Evolutionary conservation across 2,113 vertebrate species (phyloP), one percentile per base, ranked within the genome.

Genomic region (Acrocephalus kingi): DNA sequence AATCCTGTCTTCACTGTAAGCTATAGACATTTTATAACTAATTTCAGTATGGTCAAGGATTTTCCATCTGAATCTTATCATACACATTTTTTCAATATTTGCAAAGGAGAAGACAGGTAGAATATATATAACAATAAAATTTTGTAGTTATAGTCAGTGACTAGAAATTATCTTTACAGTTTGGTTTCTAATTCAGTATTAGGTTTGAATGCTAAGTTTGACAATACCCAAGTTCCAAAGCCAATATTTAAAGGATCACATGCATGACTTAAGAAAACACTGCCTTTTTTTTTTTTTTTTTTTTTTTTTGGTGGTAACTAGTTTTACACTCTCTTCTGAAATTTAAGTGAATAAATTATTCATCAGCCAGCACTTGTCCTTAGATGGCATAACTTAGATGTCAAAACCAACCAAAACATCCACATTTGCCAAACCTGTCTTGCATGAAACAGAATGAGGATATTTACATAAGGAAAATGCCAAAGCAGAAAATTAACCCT

Each of bases 291-390:
- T 10, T 35, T 43, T 56, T 15, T 89, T 86, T 80, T 27, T n/a
- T n/a, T n/a, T n/a, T n/a, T n/a, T n/a, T n/a, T n/a, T n/a, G n/a
- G 39, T 74, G 58, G 49, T 67, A 86, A 37, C n/a, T 88, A 86
- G 67, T 74, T 94, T 86, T 87, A 91, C 67, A 80, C 5, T 64
- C 73, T 92, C 84, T 95, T 96, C 94, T 96, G 79, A 93, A 92
- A 93, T 93, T 79, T 51, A 83, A 68, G 83, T 69, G 37, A 93
- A 64, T 96, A 93, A 90, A 97, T 94, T 89, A 97, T 95, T 95
- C 93, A 97, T 86, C 71, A 92, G 76, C 33, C 84, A 89, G 78
- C 67, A 86, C 52, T 93, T 89, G 84, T 95, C 87, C 91, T 97
- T 96, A 94, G 46, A 94, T 71, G 80, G 62, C 86, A 81, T 67